These are phyloP conservation scores for Sorex fumeus DNA, from an alignment of 2,113 vertebrate species.

Conservation along the genomic window DNA sequence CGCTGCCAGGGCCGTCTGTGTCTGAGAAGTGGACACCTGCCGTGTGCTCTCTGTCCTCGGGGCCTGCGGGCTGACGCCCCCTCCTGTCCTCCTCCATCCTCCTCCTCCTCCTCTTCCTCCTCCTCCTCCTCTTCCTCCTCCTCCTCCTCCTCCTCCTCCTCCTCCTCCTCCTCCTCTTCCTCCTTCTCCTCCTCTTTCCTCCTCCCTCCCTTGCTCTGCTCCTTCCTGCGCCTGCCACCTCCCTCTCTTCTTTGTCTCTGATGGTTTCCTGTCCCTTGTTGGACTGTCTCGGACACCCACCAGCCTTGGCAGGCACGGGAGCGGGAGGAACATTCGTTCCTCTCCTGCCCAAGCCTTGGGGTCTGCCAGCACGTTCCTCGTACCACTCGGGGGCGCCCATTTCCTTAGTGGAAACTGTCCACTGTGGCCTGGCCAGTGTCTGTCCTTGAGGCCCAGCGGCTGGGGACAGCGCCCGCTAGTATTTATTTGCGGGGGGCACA, in stretches of 20 bases:
- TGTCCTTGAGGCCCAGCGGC: not conserved
- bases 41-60: not conserved
- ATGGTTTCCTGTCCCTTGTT: not conserved
- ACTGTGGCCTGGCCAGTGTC: not conserved
- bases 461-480: no score
- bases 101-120: no score
- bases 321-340: rapidly evolving
- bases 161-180: no score
- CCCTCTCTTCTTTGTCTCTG: not conserved
- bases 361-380: no score
- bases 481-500: not conserved
- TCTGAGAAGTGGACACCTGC: not conserved
- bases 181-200: no score
- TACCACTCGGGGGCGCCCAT: not conserved
- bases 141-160: no score
- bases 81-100: no score
- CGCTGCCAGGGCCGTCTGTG: no score
- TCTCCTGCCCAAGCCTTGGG: no score
- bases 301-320: not conserved
- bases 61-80: no score
- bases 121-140: no score
- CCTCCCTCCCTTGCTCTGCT: not conserved
- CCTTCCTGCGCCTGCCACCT: not conserved
- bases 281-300: not conserved
- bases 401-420: not conserved